Base-by-base conservation (phyloP, 2,113 vertebrate genomes). In the Tichodroma muraria region DNA sequence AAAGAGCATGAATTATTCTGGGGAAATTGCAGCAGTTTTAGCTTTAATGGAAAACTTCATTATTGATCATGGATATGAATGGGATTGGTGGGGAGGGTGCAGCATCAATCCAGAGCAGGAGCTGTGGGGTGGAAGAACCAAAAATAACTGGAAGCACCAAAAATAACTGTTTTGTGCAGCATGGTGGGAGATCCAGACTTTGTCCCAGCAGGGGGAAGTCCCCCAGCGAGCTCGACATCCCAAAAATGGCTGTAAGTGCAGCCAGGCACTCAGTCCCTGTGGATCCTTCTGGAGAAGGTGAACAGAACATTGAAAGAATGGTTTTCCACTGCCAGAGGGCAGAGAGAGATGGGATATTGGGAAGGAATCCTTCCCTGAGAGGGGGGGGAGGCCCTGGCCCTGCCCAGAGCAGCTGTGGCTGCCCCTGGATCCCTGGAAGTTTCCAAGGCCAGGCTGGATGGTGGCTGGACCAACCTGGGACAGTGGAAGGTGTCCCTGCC, bases 21-120 rank as follows among this genome's bases (percentile, higher is more conserved):
- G 42, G 31, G 8, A 54, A 49, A 44, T 11, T 3, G 38, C 25
- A 37, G 28, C 2, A 0, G 5, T 72, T 69, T 31, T 25, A 37
- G 57, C 23, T 50, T 42, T 25, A 30, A 25, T 33, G 19, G 11
- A 44, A 57, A 73, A 33, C 23, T 44, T 44, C 17, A 8, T 52
- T 52, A 38, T 4, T 30, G 20, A 8, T 28, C 0, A 7, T 14
- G 14, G 49, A 8, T 12, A 2, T 0, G 2, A 23, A 2, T 13
- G 27, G 31, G 49, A 9, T 7, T 15, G 35, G 40, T 27, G 65
- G 12, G 8, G 45, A 45, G 38, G 24, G 15, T 5, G 1, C 30
- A 21, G n/a, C 42, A 18, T 18, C 22, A 24, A 24, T 25, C 49
- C 61, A 31, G 54, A 49, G 40, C 49, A 42, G 68, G 78, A 77